Evolutionary conservation across 2,797 vertebrate genomes (phyloP).

Genomic region (Podarcis lilfordi): DNA sequence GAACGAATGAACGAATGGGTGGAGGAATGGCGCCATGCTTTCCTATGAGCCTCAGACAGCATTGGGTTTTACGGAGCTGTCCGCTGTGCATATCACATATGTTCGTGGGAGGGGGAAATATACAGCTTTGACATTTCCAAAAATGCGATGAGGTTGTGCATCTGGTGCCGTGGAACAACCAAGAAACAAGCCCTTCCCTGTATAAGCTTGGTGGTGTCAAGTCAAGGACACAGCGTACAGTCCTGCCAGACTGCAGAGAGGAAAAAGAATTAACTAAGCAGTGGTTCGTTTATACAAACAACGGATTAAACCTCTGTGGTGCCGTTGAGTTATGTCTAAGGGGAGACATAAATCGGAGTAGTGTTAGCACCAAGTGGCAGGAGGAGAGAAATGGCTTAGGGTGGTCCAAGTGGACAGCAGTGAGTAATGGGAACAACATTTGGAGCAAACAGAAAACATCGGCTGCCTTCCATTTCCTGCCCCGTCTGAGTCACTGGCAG

Average conservation of each 20-base stretch:
- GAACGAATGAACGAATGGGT: neutral
- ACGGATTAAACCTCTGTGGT: neutral
- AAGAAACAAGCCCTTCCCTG: constrained; percentile 6
- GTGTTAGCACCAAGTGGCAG: constrained; percentile 14
- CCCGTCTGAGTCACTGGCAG: accelerated
- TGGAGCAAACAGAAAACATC: neutral
- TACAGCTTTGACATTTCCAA: neutral
- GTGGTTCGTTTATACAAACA: neutral
- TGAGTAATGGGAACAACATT: constrained; percentile 13
- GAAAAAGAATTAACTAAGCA: neutral
- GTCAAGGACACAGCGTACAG: accelerated
- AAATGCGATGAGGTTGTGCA: neutral
- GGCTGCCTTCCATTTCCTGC: neutral
- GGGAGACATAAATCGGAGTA: neutral
- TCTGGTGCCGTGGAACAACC: neutral
- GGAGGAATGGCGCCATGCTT: neutral
- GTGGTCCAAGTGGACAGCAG: constrained; percentile 7
- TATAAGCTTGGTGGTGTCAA: neutral
- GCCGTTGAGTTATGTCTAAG: neutral
- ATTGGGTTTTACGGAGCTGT: neutral
- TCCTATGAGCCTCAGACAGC: neutral
- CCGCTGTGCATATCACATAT: neutral
- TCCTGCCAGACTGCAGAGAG: accelerated
- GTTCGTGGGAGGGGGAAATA: neutral
- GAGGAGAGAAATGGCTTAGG: constrained; percentile 14